A percentile compares a stretch with the other conserved stretches of the same genome.
Evolutionary conservation across 2,888 invertebrate genomes (phyloP).

Genomic region (Ligdia adustata): DNA sequence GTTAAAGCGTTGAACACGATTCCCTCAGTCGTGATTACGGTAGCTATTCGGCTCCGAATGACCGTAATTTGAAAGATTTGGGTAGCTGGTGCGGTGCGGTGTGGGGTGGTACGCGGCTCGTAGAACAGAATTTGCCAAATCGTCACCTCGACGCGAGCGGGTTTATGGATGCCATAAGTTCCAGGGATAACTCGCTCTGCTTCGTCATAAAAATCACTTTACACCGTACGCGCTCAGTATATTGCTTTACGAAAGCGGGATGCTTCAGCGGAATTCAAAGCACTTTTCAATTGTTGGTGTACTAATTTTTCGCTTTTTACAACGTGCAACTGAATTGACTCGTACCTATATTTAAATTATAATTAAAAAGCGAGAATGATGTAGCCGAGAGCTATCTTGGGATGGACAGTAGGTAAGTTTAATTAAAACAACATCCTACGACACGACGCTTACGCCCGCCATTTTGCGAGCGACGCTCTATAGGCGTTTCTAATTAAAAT

Average conservation of each 20-base stretch:
- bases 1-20: constrained; percentile 57
- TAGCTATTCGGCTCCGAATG: constrained; percentile 69
- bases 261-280: no score
- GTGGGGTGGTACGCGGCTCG: constrained; percentile 41
- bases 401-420: constrained; percentile 55
- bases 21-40: constrained; percentile 61
- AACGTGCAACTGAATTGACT: constrained; percentile 30
- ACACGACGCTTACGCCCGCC: constrained; percentile 41
- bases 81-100: constrained; percentile 47
- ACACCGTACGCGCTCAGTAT: constrained; percentile 46
- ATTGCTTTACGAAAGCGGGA: no score
- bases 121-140: constrained; percentile 67
- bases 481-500: constrained; percentile 68
- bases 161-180: constrained; percentile 77
- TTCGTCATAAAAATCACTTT: constrained; percentile 73
- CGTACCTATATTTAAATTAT: constrained; percentile 21
- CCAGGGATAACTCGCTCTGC: constrained; percentile 65
- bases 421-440: constrained; percentile 68
- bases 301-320: neutral
- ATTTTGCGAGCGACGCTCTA: constrained; percentile 34
- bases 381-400: constrained; percentile 41
- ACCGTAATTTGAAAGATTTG: constrained; percentile 73
- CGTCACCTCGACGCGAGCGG: constrained; percentile 68
- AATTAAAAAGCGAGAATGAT: constrained; percentile 41
- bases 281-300: neutral